A percentile compares a stretch with the other conserved stretches of the same genome.
These are phyloP conservation scores for Bombylius major DNA, from an alignment of 2,888 invertebrate species.

Conservation along the genomic window DNA sequence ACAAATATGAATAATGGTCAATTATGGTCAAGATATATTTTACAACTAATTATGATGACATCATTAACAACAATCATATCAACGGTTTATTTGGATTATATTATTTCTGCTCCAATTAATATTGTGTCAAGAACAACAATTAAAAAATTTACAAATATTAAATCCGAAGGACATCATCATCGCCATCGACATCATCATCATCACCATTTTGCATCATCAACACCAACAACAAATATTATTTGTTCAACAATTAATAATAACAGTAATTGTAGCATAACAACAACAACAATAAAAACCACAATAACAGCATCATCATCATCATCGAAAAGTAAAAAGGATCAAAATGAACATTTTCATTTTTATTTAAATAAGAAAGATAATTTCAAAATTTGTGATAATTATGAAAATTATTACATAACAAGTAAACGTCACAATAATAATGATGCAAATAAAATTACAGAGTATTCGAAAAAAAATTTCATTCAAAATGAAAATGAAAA, in stretches of 20 bases:
- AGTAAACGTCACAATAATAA: too few relatives aligned
- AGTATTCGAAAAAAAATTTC: too few relatives aligned
- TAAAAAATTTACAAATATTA: neutral
- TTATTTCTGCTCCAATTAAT: neutral
- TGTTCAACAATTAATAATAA: neutral
- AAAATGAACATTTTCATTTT: too few relatives aligned
- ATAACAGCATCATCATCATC: too few relatives aligned
- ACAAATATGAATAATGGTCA: conserved; percentile 1
- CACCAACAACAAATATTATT: neutral
- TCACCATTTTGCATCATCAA: neutral
- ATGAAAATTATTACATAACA: too few relatives aligned
- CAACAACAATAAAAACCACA: too few relatives aligned
- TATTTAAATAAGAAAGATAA: too few relatives aligned
- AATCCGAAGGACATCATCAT: too few relatives aligned
- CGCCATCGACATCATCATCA: neutral
- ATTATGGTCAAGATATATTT: conserved; percentile 10
- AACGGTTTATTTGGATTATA: neutral
- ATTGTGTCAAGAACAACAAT: neutral
- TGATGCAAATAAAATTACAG: too few relatives aligned
- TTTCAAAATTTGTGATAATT: too few relatives aligned
- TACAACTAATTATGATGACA: conserved; percentile 11
- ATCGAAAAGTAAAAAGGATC: too few relatives aligned
- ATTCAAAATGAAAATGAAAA: too few relatives aligned
- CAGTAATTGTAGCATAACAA: neutral
- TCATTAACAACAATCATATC: conserved; percentile 6